Percentiles rank a stretch among this genome's conserved stretches.
These are phyloP conservation scores for Calcarius lapponicus DNA, from an alignment of 2,797 vertebrate species.

Conservation along the genomic window DNA sequence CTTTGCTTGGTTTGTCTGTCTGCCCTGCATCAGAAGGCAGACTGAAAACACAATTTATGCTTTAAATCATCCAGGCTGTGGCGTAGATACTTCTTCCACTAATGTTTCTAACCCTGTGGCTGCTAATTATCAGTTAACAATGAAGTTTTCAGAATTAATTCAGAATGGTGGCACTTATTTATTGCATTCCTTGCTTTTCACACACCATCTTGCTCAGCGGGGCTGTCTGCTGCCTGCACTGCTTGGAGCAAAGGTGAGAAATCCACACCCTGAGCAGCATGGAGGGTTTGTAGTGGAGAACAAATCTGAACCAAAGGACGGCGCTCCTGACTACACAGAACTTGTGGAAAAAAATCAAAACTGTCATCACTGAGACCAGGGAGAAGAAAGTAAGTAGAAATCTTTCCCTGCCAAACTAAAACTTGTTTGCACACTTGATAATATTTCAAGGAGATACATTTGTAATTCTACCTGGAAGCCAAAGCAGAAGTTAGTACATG, in stretches of 20 bases:
- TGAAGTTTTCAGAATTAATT: neutral
- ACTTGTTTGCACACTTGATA: neutral
- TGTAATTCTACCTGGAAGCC: slow-evolving; percentile 38
- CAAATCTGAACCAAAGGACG: neutral
- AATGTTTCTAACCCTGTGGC: neutral
- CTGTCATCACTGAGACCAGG: neutral
- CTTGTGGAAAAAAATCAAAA: neutral
- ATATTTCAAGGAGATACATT: slow-evolving; percentile 18
- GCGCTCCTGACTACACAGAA: neutral
- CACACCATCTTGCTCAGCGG: fast-evolving
- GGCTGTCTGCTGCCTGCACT: neutral
- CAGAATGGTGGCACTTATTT: neutral
- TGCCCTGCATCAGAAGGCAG: neutral
- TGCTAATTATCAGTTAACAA: neutral
- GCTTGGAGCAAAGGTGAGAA: neutral
- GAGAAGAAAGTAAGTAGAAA: neutral
- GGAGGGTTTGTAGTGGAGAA: neutral
- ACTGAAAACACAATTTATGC: neutral
- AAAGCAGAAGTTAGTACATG: neutral
- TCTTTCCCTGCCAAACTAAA: neutral
- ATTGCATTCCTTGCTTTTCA: neutral
- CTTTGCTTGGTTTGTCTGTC: neutral
- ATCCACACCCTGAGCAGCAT: neutral
- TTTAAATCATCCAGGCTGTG: neutral
- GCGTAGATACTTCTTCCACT: neutral